Evolutionary conservation across 1,140 invertebrate genomes (phyloP), one percentile per base, ranked within the genome.

Genomic region (Galleria mellonella): DNA sequence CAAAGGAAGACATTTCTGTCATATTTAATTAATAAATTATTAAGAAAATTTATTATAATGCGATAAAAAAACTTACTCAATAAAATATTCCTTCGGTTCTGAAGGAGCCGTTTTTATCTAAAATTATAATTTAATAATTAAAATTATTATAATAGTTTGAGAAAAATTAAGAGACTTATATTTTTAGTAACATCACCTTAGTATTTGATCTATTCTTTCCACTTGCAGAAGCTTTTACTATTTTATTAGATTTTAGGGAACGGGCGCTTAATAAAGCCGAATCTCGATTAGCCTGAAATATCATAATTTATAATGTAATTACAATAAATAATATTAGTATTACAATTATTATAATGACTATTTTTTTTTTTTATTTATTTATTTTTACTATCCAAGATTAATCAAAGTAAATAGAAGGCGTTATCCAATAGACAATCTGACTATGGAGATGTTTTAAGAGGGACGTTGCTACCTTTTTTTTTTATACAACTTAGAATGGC

Each of bases 41-140:
- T n/a, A n/a, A n/a, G n/a, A 23, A 23, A 23, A 23, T 23, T 23
- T 3, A 23, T 3, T 23, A 23, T 23, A 23, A 23, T n/a, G 17
- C 2, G 17, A 23, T 38, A 40, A 35, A 13, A 0, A 29, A 32
- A 54, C 66, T 65, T 61, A 69, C 66, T 66, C 53, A 37, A 69
- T 66, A 30, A 17, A 49, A 36, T 68, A 73, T 14, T 58, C 43
- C 38, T 64, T 70, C 7, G 63, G 45, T 32, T 65, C 70, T 29
- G 49, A 9, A 6, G 27, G 43, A 3, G 31, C 14, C 7, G 17
- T 29, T 42, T 52, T 68, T 11, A 72, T 11, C 68, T 72, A 23
- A 15, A 61, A 61, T 5, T 17, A 32, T 23, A 27, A 32, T 15
- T 12, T 9, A 14, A 0, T 9, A 35, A 40, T 27, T 23, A n/a